Conservation (phyloP, 2,888 invertebrate species). For the Aphrophora alni region DNA sequence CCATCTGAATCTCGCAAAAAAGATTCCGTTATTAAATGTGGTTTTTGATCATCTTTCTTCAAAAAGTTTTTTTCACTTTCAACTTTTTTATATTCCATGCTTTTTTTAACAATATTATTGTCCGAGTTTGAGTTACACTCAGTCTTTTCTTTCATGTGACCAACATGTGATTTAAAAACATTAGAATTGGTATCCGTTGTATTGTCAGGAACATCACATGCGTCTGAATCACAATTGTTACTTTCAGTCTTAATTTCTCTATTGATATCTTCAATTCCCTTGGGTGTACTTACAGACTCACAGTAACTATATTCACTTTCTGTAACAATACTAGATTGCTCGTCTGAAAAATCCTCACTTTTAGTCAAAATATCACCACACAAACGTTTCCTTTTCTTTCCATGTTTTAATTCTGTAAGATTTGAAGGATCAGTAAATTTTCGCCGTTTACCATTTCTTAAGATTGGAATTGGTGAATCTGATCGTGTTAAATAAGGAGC, state of each 20-base stretch:
- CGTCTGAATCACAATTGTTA: neutral
- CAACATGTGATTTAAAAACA: conserved; percentile 17
- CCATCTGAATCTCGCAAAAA: conserved; percentile 18
- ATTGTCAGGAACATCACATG: conserved; percentile 12
- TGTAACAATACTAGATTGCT: conserved; percentile 32
- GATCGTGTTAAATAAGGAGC: conserved; percentile 21
- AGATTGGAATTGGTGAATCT: conserved; percentile 30
- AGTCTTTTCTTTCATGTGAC: neutral
- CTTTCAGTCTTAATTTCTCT: conserved; percentile 3
- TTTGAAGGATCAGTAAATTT: conserved; percentile 15
- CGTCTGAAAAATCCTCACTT: conserved; percentile 25
- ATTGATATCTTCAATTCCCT: conserved; percentile 17
- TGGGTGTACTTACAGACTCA: conserved; percentile 30
- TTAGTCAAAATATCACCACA: conserved; percentile 6
- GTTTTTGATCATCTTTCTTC: neutral
- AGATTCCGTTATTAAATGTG: neutral
- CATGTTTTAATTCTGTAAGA: neutral
- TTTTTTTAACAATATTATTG: neutral
- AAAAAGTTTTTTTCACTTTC: neutral
- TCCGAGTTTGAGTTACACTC: neutral
- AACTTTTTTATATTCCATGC: neutral
- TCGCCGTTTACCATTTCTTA: conserved; percentile 29
- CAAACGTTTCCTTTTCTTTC: conserved; percentile 16
- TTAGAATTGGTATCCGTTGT: conserved; percentile 31
- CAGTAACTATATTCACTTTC: conserved; percentile 32